phyloP scores from a whole-genome alignment of 1,140 invertebrate genomes.

The Diuraphis noxia region DNA sequence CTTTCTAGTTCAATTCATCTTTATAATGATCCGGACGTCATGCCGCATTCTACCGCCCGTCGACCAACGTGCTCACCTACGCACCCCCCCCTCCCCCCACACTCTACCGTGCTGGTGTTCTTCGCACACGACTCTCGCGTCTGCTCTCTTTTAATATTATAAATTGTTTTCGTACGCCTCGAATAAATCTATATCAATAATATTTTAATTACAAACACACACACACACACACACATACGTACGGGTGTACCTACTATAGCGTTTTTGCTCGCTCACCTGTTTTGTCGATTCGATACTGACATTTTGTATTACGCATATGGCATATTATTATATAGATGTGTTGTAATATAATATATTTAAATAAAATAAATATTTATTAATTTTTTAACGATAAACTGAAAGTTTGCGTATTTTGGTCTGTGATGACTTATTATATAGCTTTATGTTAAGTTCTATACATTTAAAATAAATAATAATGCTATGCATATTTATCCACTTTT shows the following conservation, averaged over 20 bases:
- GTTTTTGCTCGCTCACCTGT: neutral
- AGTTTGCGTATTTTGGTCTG: neutral
- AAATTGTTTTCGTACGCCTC: slow-evolving; percentile 20
- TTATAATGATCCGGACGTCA: slow-evolving; percentile 51
- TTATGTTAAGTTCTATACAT: neutral
- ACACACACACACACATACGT: too few species aligned
- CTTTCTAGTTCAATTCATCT: slow-evolving; percentile 54
- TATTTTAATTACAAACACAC: neutral
- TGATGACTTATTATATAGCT: neutral
- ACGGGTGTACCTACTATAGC: neutral
- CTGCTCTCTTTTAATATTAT: slow-evolving; percentile 41
- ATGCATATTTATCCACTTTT: neutral
- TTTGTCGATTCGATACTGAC: neutral
- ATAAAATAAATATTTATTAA: neutral
- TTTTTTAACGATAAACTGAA: neutral
- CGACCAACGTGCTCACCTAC: neutral
- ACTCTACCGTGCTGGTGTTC: neutral
- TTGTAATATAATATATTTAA: neutral
- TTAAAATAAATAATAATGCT: neutral
- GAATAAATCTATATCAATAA: neutral
- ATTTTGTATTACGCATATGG: neutral
- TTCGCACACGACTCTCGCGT: neutral
- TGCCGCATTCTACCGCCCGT: neutral
- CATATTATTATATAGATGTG: neutral
- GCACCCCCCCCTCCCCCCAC: too few species aligned